Percentiles rank a stretch among this genome's conserved stretches.
These are phyloP conservation scores for Drosophila kuntzei DNA, from an alignment of 2,888 invertebrate species.

Conservation along the genomic window DNA sequence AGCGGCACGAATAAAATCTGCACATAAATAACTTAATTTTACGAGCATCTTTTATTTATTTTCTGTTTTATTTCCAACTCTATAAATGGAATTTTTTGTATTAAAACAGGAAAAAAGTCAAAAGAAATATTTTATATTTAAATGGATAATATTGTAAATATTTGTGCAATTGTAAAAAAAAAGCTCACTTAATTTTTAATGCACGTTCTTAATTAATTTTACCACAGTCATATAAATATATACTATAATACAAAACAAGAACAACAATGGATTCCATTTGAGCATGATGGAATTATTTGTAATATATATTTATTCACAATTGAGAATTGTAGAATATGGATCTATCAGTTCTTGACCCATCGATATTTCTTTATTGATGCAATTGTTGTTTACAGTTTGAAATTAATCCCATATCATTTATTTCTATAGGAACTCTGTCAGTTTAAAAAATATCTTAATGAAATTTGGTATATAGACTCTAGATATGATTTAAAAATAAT, in stretches of 20 bases:
- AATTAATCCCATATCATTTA: background rate
- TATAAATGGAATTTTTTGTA: no score
- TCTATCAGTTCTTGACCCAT: no score
- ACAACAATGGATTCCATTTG: conserved; percentile 13
- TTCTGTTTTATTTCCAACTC: no score
- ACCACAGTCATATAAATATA: conserved; percentile 40
- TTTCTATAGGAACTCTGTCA: background rate
- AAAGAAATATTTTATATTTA: no score
- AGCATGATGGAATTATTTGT: conserved; percentile 26
- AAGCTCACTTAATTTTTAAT: conserved; percentile 27
- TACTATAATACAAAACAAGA: background rate
- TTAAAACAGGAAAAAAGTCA: background rate
- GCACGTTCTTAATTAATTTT: conserved; percentile 48
- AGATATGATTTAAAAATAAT: no score
- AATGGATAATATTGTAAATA: conserved; percentile 10
- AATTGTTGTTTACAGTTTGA: background rate
- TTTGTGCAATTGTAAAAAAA: background rate
- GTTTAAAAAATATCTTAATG: background rate
- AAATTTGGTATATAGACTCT: background rate
- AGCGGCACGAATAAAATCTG: conserved; percentile 7
- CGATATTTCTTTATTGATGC: no score
- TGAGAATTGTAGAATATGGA: background rate
- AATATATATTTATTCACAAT: conserved; percentile 6
- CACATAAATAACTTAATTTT: conserved; percentile 11
- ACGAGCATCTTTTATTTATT: no score